A percentile compares a stretch with the other conserved stretches of the same genome.
Evolutionary conservation across 2,113 vertebrate species (phyloP).

Genomic region (Perca flavescens): DNA sequence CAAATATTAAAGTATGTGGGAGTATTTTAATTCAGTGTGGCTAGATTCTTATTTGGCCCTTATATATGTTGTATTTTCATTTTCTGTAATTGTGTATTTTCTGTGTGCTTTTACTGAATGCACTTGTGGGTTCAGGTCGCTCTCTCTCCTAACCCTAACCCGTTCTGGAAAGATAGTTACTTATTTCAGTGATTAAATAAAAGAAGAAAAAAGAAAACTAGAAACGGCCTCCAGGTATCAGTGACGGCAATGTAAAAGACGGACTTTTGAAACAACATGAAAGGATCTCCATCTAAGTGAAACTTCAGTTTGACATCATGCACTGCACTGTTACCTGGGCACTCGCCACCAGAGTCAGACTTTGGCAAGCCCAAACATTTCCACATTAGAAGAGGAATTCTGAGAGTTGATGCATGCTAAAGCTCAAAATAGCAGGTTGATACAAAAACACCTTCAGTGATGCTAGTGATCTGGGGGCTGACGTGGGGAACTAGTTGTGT

Average conservation of each 20-base stretch:
- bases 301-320: slow-evolving; percentile 13
- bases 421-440: slow-evolving; percentile 34
- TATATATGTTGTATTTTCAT: neutral
- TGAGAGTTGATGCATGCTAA: slow-evolving; percentile 26
- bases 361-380: slow-evolving; percentile 62
- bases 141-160: too few relatives aligned
- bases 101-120: neutral
- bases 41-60: neutral
- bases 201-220: neutral
- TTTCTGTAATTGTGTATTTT: neutral
- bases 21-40: neutral
- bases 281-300: neutral
- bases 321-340: slow-evolving; percentile 38
- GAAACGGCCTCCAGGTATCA: neutral
- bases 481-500: neutral
- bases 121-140: neutral
- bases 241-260: too few relatives aligned
- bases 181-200: neutral
- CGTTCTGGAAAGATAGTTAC: too few relatives aligned
- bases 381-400: slow-evolving; percentile 68
- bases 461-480: neutral
- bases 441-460: slow-evolving; percentile 20
- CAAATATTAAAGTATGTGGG: neutral
- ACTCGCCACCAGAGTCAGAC: slow-evolving; percentile 3
- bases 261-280: neutral